These are phyloP conservation scores for Lepus townsendii DNA, from an alignment of 2,797 vertebrate genomes.

Conservation along the genomic window DNA sequence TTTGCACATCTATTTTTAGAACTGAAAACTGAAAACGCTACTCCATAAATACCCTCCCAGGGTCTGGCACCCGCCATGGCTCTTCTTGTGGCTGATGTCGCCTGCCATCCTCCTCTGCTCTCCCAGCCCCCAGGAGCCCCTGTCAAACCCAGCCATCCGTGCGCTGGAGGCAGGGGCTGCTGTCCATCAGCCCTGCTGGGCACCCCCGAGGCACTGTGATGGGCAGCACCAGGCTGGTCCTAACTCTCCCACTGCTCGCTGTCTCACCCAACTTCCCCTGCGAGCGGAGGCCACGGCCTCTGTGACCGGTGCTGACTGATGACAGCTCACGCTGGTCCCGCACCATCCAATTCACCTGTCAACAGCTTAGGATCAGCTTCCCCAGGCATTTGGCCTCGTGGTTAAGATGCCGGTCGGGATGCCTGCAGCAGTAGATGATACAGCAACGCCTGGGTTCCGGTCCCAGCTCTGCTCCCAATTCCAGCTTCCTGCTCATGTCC, in stretches of 20 bases:
- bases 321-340: accelerated
- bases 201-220: no score
- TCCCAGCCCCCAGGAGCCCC: neutral
- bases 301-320: accelerated
- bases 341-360: neutral
- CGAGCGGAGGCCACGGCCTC: neutral
- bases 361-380: neutral
- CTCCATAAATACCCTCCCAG: neutral
- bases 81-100: neutral
- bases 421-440: no score
- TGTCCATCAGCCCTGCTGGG: neutral
- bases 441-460: no score
- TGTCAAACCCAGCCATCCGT: neutral
- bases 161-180: accelerated
- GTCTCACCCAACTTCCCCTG: neutral
- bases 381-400: no score
- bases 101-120: neutral
- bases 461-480: no score
- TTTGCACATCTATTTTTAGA: conserved; percentile 56
- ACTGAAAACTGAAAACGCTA: conserved; percentile 10
- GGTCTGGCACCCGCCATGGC: accelerated
- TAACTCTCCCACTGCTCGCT: accelerated
- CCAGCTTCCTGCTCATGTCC: no score
- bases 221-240: neutral
- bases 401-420: no score